phyloP scores from a whole-genome alignment of 2,113 vertebrate species.

The Passer montanus region DNA sequence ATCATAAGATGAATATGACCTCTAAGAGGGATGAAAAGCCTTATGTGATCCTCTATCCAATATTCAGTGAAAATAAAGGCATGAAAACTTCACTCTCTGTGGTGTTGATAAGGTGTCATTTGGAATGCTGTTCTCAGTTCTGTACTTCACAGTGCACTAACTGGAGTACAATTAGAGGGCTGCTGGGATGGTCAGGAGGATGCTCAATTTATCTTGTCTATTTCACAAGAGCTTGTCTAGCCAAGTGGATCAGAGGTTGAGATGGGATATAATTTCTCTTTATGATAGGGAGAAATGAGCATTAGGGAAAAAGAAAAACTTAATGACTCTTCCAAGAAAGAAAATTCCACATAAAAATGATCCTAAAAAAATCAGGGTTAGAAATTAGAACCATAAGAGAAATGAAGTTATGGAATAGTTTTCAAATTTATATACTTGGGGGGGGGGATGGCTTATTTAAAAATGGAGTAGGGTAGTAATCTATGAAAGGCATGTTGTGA shows the following conservation, averaged over 20 bases:
- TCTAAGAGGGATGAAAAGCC: background rate
- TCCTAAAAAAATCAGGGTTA: background rate
- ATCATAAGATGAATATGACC: background rate
- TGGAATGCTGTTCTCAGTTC: background rate
- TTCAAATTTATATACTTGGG: background rate
- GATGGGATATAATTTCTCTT: background rate
- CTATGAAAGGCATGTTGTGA: background rate
- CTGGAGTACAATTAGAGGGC: background rate
- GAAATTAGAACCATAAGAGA: background rate
- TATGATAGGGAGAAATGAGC: background rate
- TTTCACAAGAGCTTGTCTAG: background rate
- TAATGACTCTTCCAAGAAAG: background rate
- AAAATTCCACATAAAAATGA: background rate
- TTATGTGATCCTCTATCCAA: background rate
- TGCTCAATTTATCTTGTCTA: background rate
- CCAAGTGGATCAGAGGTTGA: background rate
- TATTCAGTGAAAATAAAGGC: background rate
- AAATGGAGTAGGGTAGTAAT: background rate
- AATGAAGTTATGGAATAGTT: background rate
- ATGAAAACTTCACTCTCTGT: background rate
- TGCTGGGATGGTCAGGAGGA: background rate
- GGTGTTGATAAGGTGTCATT: background rate
- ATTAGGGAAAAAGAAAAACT: background rate
- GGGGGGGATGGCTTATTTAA: background rate
- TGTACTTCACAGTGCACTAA: background rate